These are phyloP conservation scores for Vanessa tameamea DNA, from an alignment of 1,140 invertebrate genomes.

Conservation along the genomic window DNA sequence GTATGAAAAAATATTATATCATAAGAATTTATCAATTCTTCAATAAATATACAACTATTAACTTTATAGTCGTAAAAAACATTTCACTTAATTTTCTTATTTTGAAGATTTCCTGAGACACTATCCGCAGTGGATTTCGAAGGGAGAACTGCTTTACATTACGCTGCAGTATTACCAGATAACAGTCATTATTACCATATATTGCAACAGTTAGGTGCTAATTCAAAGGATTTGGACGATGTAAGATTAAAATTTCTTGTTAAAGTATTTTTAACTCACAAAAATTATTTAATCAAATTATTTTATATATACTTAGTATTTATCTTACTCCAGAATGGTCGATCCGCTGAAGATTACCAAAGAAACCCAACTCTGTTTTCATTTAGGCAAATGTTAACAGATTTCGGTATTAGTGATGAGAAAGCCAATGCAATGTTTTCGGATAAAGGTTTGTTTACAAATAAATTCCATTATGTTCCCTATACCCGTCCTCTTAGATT, in stretches of 20 bases:
- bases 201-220: constrained; percentile 91
- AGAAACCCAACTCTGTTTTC: constrained; percentile 85
- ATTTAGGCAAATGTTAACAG: constrained; percentile 84
- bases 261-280: not conserved
- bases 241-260: constrained; percentile 79
- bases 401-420: constrained; percentile 86
- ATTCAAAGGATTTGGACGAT: constrained; percentile 90
- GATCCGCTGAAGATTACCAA: constrained; percentile 88
- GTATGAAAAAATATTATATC: not conserved
- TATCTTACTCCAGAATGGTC: constrained; percentile 83
- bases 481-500: no score
- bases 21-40: not conserved
- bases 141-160: constrained; percentile 94
- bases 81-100: not conserved
- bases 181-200: constrained; percentile 94
- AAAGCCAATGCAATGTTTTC: constrained; percentile 85
- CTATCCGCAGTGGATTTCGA: constrained; percentile 87
- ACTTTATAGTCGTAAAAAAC: no score
- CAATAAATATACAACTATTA: no score
- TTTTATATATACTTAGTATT: not conserved
- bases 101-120: constrained; percentile 90
- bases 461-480: no score
- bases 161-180: constrained; percentile 91
- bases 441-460: constrained; percentile 85
- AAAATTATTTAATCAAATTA: not conserved